phyloP scores from a whole-genome alignment of 2,888 invertebrate species.

The Nebria salina region DNA sequence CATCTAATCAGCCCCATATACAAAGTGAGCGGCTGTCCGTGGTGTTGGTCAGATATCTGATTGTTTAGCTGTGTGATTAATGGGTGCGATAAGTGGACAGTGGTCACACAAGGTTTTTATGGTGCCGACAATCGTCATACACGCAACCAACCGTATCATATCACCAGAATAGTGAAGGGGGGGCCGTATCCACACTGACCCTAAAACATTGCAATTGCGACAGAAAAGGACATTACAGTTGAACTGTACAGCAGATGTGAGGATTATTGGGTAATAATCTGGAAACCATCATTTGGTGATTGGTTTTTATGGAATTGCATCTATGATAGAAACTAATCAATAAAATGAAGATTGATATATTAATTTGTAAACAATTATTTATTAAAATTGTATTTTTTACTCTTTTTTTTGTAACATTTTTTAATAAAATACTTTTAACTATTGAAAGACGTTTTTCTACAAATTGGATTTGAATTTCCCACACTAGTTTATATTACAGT shows the following conservation, averaged over 20 bases:
- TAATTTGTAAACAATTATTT: no score
- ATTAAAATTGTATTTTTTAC: no score
- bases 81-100: slow-evolving; percentile 42
- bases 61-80: slow-evolving; percentile 34
- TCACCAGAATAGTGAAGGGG: background rate
- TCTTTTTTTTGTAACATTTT: no score
- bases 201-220: slow-evolving; percentile 7
- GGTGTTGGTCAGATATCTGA: slow-evolving; percentile 24
- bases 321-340: background rate
- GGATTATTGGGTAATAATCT: background rate
- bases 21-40: slow-evolving; percentile 2
- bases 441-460: no score
- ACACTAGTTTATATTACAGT: background rate
- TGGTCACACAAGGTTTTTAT: slow-evolving; percentile 40
- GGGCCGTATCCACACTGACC: background rate
- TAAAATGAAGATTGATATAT: background rate
- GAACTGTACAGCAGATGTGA: background rate
- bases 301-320: background rate
- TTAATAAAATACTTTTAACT: no score
- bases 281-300: background rate
- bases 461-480: no score
- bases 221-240: background rate
- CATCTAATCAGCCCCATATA: slow-evolving; percentile 35
- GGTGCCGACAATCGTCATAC: slow-evolving; percentile 13
- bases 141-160: slow-evolving; percentile 1